Evolutionary conservation across 2,113 vertebrate genomes (phyloP).

Genomic region (Varanus salvator): DNA sequence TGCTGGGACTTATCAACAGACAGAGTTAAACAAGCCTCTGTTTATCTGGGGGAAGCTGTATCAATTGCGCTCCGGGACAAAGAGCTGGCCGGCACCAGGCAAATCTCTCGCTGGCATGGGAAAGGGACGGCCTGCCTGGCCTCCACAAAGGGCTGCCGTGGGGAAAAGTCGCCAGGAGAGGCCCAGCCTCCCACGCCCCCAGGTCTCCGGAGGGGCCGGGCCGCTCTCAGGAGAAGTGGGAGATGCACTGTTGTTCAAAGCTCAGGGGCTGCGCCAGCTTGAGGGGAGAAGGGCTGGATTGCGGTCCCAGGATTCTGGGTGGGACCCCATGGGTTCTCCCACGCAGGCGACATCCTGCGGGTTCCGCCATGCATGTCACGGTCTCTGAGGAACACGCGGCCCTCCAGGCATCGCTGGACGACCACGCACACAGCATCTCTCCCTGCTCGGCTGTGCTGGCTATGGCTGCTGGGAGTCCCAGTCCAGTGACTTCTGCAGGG

Average conservation of each 20-base stretch:
- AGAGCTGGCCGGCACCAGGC: conserved; percentile 85
- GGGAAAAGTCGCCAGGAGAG: conserved; percentile 26
- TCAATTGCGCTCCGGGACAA: conserved; percentile 82
- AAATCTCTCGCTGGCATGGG: conserved; percentile 84
- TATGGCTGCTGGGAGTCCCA: too few relatives aligned
- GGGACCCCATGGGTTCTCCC: neutral
- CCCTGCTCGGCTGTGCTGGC: too few relatives aligned
- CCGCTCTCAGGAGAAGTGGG: neutral
- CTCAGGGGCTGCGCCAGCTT: neutral
- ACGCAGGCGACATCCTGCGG: neutral
- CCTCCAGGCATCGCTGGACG: neutral
- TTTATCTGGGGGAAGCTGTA: conserved; percentile 88
- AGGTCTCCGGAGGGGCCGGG: neutral
- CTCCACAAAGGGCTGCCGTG: conserved; percentile 73
- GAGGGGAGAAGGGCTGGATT: neutral
- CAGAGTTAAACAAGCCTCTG: conserved; percentile 86
- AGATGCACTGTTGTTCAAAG: neutral
- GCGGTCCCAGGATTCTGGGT: neutral
- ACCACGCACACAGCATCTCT: neutral
- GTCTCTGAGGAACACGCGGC: too few relatives aligned
- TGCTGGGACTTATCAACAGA: conserved; percentile 84
- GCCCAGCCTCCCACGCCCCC: neutral
- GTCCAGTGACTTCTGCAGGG: too few relatives aligned
- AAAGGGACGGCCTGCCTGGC: conserved; percentile 76
- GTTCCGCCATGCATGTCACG: neutral